phyloP scores from a whole-genome alignment of 2,797 vertebrate species.

The Emydoidea blandingii region DNA sequence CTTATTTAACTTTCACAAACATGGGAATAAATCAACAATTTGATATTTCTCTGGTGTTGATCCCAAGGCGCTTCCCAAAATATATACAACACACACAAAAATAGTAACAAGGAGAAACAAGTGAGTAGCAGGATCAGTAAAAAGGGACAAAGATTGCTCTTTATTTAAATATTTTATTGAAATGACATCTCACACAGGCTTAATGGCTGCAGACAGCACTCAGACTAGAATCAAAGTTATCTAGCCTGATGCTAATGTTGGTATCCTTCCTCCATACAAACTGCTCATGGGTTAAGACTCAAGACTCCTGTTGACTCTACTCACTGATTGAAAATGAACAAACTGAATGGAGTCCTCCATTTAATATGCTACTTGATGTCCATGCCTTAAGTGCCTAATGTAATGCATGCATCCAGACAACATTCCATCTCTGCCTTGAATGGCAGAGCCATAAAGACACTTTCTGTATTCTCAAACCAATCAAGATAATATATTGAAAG shows the following conservation, averaged over 20 bases:
- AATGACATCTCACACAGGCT: neutral
- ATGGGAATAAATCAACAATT: fast-evolving
- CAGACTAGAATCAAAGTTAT: neutral
- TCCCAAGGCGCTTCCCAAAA: neutral
- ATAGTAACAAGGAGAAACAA: neutral
- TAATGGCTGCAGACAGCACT: neutral
- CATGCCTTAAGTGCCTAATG: neutral
- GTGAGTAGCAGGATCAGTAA: neutral
- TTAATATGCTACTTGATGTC: neutral
- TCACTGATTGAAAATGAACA: neutral
- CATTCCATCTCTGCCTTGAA: neutral
- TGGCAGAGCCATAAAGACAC: neutral
- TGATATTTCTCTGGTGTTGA: neutral
- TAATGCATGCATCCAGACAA: neutral
- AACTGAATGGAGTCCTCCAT: neutral
- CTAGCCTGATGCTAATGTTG: fast-evolving
- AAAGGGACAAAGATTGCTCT: neutral
- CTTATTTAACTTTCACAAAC: neutral
- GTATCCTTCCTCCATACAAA: fast-evolving
- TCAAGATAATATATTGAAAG: neutral
- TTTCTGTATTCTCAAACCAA: neutral
- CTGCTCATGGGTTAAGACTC: neutral
- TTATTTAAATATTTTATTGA: neutral
- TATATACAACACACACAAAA: neutral
- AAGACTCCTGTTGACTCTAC: neutral